Evolutionary conservation across 1,140 invertebrate genomes (phyloP), one percentile per base, ranked within the genome.

Genomic region (Lasaia peninsularis): DNA sequence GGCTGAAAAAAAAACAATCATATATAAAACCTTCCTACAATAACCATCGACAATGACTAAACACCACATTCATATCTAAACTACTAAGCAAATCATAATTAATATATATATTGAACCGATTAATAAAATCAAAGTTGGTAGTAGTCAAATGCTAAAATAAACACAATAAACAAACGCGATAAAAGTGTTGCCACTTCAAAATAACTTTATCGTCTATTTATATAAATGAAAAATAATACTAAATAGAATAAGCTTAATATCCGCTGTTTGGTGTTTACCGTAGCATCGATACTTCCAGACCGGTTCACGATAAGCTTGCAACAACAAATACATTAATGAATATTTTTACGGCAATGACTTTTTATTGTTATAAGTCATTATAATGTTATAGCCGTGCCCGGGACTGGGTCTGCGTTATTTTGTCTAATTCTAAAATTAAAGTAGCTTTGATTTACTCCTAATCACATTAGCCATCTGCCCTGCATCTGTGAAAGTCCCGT

Each of bases 221-320:
- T n/a, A n/a, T n/a, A 52, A 62, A 62, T 52, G 31, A 62, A 62
- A 53, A 63, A 58, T 32, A 24, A 55, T 44, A 28, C 34, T 40
- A 40, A 55, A 55, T 28, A 55, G 24, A 55, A 55, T 34, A 55
- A 55, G 53, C 53, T 34, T 58, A 32, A 21, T 20, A 34, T 54
- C 21, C 12, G 35, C 12, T 28, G 20, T 24, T 40, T 53, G 37
- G 65, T 64, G 61, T 68, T 91, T 92, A 92, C 91, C 92, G 92
- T 90, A 73, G 90, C 90, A 89, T 93, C 92, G 87, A 93, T 93
- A 88, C 91, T 91, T 83, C 91, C 90, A 71, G 90, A 89, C 81
- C 90, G 90, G 75, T 88, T 90, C 71, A 90, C 81, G 78, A 90
- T 88, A 88, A 91, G 91, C 92, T 91, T 92, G 91, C 82, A 81